Conservation (phyloP, 2,113 vertebrate genomes). For the Pampusana beccarii region DNA sequence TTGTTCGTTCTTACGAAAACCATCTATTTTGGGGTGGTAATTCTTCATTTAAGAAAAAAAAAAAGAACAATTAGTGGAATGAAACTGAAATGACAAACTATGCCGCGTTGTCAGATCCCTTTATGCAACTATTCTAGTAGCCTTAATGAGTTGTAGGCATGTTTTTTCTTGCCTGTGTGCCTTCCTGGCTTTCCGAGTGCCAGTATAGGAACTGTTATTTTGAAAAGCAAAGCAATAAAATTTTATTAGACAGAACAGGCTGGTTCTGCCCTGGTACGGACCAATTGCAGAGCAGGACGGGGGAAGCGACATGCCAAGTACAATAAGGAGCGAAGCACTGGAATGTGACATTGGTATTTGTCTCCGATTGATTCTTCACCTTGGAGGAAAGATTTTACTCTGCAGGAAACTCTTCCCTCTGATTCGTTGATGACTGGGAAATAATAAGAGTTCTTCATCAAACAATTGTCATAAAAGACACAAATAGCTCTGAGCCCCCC, state of each 20-base stretch:
- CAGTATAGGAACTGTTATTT: slow-evolving; percentile 53
- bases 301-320: slow-evolving; percentile 46
- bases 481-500: neutral
- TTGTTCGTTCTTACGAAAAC: slow-evolving; percentile 6
- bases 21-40: neutral
- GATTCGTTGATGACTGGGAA: neutral
- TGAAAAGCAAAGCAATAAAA: slow-evolving; percentile 45
- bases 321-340: slow-evolving; percentile 41
- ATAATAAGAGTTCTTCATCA: neutral
- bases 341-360: slow-evolving; percentile 34
- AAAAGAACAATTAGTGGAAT: slow-evolving; percentile 59
- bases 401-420: neutral
- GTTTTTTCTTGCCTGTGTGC: slow-evolving; percentile 72
- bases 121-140: slow-evolving; percentile 34
- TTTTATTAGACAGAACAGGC: slow-evolving; percentile 35
- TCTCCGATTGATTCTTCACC: neutral
- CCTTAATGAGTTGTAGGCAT: slow-evolving; percentile 45
- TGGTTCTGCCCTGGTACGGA: slow-evolving; percentile 33
- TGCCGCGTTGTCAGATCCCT: slow-evolving; percentile 51
- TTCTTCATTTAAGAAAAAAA: neutral
- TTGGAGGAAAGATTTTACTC: neutral
- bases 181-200: slow-evolving; percentile 59
- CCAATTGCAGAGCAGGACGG: neutral
- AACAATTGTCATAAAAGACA: neutral
- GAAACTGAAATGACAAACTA: slow-evolving; percentile 46